Evolutionary conservation across 1,140 invertebrate genomes (phyloP), one percentile per base, ranked within the genome.

Genomic region (Penaeus vannamei): DNA sequence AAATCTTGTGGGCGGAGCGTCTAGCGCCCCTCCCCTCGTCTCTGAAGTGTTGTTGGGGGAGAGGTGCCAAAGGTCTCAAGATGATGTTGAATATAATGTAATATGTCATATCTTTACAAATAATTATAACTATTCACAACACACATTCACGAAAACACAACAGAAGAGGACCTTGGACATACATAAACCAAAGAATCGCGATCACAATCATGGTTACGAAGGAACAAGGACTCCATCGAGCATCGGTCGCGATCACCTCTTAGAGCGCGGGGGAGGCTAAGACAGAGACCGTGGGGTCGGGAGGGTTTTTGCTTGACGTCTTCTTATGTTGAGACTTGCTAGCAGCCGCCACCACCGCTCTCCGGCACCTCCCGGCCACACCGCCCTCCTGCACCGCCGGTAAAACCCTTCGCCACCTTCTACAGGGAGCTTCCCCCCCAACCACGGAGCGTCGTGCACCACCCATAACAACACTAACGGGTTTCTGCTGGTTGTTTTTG

Each of bases 261-360:
- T 80, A 85, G 87, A 64, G 87, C 87, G 87, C 82, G 87, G 87
- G 87, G 86, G 86, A 88, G 86, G 86, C 86, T 84, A 88, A 88
- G 86, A 88, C 86, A 88, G 62, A 87, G 79, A 81, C 86, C 86
- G 86, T 87, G 86, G 86, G 87, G 87, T 89, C 64, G 87, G 87
- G 87, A 87, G 87, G 87, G 87, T 89, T 89, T 89, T 89, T 89
- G 87, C 87, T 89, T 89, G 87, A 83, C 87, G 82, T 89, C 87
- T 89, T 89, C 87, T 89, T 89, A 89, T 89, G 87, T 89, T 64
- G 87, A 89, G 87, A 84, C 87, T 89, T 89, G 87, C 87, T 89
- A 84, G 82, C 87, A 69, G 83, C 87, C 72, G 72, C 87, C 87
- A 89, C 87, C 87, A 42, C 87, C 72, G 72, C 72, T 79, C 81